These are phyloP conservation scores for Otus sunia DNA, from an alignment of 2,113 vertebrate genomes.

Conservation along the genomic window DNA sequence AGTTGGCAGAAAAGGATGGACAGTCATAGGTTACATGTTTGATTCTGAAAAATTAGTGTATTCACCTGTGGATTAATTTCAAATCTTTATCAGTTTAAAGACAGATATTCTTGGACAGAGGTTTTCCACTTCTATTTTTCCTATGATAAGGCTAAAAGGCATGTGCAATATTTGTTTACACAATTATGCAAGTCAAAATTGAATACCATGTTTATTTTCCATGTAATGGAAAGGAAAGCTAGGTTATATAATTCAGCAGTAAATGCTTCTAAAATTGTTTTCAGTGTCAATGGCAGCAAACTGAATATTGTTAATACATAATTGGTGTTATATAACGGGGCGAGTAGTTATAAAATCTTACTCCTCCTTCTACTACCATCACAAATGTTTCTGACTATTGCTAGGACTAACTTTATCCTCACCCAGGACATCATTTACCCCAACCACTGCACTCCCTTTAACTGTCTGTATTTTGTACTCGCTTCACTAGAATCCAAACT, in stretches of 20 bases:
- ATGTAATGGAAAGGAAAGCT: constrained; percentile 34
- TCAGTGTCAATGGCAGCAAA: not conserved
- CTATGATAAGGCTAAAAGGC: not conserved
- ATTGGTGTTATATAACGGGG: not conserved
- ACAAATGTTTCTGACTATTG: not conserved
- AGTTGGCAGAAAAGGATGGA: not conserved
- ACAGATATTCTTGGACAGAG: not conserved
- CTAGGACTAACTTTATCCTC: not conserved
- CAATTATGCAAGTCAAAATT: constrained; percentile 19
- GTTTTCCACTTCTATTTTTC: not conserved
- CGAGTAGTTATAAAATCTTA: not conserved
- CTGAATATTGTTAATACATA: not conserved
- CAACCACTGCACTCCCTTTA: not conserved
- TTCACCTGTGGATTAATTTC: not conserved
- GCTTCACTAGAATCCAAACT: not conserved
- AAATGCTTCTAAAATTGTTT: constrained; percentile 42
- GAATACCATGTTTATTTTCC: constrained; percentile 16
- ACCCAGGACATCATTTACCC: not conserved
- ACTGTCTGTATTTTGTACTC: not conserved
- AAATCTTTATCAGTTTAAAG: not conserved
- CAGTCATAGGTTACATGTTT: not conserved
- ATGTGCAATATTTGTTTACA: not conserved
- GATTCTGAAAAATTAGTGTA: not conserved
- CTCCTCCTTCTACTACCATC: not conserved
- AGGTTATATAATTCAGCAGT: constrained; percentile 33